Percentiles rank a stretch among this genome's conserved stretches.
phyloP scores from a whole-genome alignment of 2,113 vertebrate species.

The Poeciliopsis retropinna region DNA sequence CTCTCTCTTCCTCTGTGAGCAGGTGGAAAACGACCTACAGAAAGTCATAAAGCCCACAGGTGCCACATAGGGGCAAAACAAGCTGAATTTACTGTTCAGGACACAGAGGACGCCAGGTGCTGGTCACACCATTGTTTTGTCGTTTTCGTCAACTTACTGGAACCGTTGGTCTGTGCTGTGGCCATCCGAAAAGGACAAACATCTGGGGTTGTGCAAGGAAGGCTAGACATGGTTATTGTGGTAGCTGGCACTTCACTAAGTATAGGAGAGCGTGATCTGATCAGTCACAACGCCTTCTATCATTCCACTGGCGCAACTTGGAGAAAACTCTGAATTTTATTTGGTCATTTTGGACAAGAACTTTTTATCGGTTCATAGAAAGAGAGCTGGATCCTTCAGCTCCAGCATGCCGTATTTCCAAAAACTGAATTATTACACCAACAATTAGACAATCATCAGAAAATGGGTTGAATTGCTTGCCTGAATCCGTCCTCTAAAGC shows the following conservation, averaged over 20 bases:
- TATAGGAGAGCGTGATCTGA: conserved; percentile 22
- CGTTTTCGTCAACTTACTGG: conserved; percentile 58
- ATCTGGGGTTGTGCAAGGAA: conserved; percentile 58
- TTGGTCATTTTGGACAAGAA: background rate
- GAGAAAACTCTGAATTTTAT: background rate
- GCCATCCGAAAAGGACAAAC: conserved; percentile 43
- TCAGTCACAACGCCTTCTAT: conserved; percentile 37
- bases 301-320: conserved; percentile 1
- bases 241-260: conserved; percentile 6
- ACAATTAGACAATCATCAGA: conserved; percentile 4
- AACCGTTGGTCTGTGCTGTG: conserved; percentile 57
- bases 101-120: conserved; percentile 52
- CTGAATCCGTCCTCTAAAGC: conserved; percentile 7
- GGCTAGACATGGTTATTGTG: conserved; percentile 28
- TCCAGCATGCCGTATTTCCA: background rate
- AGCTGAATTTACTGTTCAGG: conserved; percentile 42
- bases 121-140: conserved; percentile 63
- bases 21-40: conserved; percentile 51
- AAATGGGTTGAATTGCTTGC: background rate
- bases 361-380: background rate
- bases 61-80: conserved; percentile 55
- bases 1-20: conserved; percentile 16
- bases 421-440: background rate
- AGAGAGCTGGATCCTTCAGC: background rate
- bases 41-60: conserved; percentile 54